Base-by-base conservation (phyloP, 2,113 vertebrate species). In the Podiceps cristatus region DNA sequence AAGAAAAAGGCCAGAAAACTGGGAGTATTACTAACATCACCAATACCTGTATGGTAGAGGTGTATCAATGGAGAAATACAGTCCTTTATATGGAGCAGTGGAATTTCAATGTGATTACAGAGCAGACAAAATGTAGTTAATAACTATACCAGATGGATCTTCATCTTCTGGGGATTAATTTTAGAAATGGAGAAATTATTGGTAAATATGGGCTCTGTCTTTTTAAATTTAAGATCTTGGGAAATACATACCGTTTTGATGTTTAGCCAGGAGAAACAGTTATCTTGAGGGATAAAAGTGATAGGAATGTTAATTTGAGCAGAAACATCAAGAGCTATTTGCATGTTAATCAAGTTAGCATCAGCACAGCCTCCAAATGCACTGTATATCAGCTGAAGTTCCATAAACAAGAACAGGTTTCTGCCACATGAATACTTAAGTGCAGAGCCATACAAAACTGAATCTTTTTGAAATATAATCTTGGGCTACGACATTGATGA, bases 191-290 rank as follows among this genome's bases (percentile, higher is more conserved):
- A 92, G 49, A 82, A 93, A 94, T 71, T 86, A 79, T 77, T 69
- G 45, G 22, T 67, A 88, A 95, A 96, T 93, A 91, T 42, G 52
- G 68, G 14, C 27, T 83, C 44, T 91, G 88, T 78, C 86, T 84
- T 97, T 96, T 95, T 56, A 93, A 93, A 95, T 93, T 93, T 86
- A 82, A 76, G 37, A 79, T 69, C 55, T 62, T 73, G 29, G 81
- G 67, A 80, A 93, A 88, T 67, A 77, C 83, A 95, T 89, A 28
- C 52, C 58, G 50, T 86, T 96, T 94, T 96, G 73, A 93, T 89
- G 53, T 85, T 96, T 76, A 79, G 47, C 76, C 79, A 86, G 68
- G 4, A 92, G 82, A 92, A 90, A 91, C 18, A 80, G 59, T 95
- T 80, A 88, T 92, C 63, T 80, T 95, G 86, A 80, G 76, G 49